Conservation (phyloP, 2,113 vertebrate genomes). For the Prolemur simus region DNA sequence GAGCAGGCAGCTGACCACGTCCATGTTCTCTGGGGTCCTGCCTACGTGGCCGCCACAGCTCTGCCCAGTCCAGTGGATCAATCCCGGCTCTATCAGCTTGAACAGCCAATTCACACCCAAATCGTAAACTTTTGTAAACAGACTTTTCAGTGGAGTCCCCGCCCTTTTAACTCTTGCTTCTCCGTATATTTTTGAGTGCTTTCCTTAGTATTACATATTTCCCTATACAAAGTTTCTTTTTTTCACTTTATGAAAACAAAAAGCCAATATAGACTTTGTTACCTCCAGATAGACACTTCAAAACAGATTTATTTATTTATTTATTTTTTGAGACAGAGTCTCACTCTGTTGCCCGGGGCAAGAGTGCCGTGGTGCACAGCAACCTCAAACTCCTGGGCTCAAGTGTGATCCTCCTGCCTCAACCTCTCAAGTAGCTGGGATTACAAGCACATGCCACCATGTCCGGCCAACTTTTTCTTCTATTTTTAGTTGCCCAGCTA, state of each 20-base stretch:
- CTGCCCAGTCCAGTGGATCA: neutral
- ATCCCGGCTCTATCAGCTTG: neutral
- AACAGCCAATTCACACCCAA: slow-evolving; percentile 70
- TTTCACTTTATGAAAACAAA: neutral
- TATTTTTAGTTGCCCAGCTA: too few relatives aligned
- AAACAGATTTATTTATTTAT: too few relatives aligned
- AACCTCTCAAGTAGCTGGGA: too few relatives aligned
- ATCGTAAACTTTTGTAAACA: slow-evolving; percentile 79
- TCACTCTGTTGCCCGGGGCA: too few relatives aligned
- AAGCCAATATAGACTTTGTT: neutral
- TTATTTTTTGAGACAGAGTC: neutral
- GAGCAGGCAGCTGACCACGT: slow-evolving; percentile 84
- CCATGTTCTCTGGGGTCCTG: slow-evolving; percentile 61
- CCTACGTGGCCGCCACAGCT: neutral
- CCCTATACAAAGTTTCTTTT: neutral
- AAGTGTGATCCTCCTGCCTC: too few relatives aligned
- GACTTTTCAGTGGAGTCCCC: neutral
- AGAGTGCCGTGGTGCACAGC: too few relatives aligned
- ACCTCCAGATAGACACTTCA: neutral
- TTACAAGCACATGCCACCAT: too few relatives aligned
- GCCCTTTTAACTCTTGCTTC: slow-evolving; percentile 57
- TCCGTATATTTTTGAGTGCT: neutral
- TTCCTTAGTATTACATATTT: neutral
- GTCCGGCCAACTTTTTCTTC: too few relatives aligned
- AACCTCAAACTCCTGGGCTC: too few relatives aligned